phyloP scores from a whole-genome alignment of 2,888 invertebrate genomes.

The Ephialtes manifestator region DNA sequence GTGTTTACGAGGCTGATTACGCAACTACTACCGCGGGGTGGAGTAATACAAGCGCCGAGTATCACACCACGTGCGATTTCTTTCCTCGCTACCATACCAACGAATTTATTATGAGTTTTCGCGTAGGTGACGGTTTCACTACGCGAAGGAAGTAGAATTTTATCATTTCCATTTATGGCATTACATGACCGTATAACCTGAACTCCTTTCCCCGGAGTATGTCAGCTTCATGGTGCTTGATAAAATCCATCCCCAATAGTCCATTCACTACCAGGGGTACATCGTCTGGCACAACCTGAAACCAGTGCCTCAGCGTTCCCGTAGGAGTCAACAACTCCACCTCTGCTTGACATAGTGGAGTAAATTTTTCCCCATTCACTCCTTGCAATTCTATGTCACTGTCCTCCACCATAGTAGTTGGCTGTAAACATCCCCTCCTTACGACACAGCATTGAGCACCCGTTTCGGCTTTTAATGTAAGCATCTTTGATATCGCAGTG shows the following conservation, averaged over 20 bases:
- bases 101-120: no score
- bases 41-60: not conserved
- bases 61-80: not conserved
- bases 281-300: not conserved
- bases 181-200: no score
- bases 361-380: not conserved
- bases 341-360: not conserved
- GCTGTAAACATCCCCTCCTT: no score
- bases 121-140: no score
- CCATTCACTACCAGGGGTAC: not conserved
- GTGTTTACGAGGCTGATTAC: no score
- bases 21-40: no score
- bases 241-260: not conserved
- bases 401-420: not conserved
- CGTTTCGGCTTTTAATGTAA: not conserved
- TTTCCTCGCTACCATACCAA: not conserved
- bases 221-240: not conserved
- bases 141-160: no score
- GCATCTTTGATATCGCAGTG: not conserved
- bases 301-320: not conserved
- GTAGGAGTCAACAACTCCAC: not conserved
- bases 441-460: no score
- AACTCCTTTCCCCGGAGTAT: not conserved
- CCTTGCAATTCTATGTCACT: not conserved
- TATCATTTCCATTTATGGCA: no score